Conservation (phyloP, 2,888 invertebrate genomes). For the Clivina fossor region DNA sequence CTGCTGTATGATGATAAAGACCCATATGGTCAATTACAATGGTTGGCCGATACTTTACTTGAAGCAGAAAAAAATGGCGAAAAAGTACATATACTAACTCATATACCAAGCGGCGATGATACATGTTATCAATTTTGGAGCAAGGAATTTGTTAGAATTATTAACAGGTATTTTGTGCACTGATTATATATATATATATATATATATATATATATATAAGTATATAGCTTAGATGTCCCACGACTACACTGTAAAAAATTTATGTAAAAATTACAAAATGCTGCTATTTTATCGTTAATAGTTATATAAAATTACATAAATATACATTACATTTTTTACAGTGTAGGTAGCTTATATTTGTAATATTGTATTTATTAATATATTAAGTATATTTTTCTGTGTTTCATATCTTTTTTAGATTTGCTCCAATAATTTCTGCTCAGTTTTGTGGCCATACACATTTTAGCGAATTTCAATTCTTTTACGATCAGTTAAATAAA, state of each 20-base stretch:
- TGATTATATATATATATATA: no score
- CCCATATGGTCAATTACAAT: conserved; percentile 75
- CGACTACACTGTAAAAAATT: no score
- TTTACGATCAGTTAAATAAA: conserved; percentile 60
- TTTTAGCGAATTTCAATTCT: conserved; percentile 71
- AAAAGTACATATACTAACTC: conserved; percentile 79
- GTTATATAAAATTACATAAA: no score
- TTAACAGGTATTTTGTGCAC: conserved; percentile 39
- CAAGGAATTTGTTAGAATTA: conserved; percentile 62
- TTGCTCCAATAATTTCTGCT: conserved; percentile 78
- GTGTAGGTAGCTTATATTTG: no score
- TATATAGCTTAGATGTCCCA: no score
- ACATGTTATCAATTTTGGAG: conserved; percentile 72
- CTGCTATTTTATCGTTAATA: no score
- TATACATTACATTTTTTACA: no score
- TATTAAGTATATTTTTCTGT: no score
- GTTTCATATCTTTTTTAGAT: conserved; percentile 57
- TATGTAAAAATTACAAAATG: no score
- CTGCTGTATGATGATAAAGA: conserved; percentile 62
- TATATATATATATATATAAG: no score
- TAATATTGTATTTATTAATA: no score
- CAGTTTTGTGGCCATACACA: conserved; percentile 86
- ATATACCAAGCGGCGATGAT: conserved; percentile 74
- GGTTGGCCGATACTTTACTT: conserved; percentile 73
- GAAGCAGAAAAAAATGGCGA: conserved; percentile 73